phyloP scores from a whole-genome alignment of 2,888 invertebrate genomes.

The Loripinus fragilis region DNA sequence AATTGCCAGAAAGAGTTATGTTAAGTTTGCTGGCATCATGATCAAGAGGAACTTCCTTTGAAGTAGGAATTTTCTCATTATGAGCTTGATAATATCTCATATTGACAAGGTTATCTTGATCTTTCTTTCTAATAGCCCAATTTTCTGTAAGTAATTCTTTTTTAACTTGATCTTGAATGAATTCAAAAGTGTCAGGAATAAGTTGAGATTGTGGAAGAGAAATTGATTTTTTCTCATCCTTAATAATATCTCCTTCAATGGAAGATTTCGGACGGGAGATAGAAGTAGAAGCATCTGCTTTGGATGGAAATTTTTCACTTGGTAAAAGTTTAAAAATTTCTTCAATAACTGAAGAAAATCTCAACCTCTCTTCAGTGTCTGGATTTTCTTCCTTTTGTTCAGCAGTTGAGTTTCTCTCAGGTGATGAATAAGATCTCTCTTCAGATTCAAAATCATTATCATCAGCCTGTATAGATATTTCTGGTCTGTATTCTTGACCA shows the following conservation, averaged over 20 bases:
- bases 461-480: too few relatives aligned
- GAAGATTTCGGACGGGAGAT: background rate
- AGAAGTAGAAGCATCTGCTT: background rate
- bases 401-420: too few relatives aligned
- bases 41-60: background rate
- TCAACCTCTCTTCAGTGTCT: background rate
- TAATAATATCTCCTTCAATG: background rate
- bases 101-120: background rate
- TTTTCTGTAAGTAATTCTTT: background rate
- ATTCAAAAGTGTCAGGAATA: background rate
- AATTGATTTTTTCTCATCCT: background rate
- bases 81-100: background rate
- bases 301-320: background rate
- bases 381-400: background rate
- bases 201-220: background rate
- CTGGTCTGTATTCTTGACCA: too few relatives aligned
- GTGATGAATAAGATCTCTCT: too few relatives aligned
- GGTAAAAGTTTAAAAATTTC: background rate
- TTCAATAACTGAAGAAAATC: background rate
- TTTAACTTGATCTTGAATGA: background rate
- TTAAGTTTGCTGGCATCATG: background rate
- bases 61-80: background rate
- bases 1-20: background rate
- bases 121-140: background rate
- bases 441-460: too few relatives aligned